Conservation (phyloP, 2,113 vertebrate genomes). For the Mobula birostris region DNA sequence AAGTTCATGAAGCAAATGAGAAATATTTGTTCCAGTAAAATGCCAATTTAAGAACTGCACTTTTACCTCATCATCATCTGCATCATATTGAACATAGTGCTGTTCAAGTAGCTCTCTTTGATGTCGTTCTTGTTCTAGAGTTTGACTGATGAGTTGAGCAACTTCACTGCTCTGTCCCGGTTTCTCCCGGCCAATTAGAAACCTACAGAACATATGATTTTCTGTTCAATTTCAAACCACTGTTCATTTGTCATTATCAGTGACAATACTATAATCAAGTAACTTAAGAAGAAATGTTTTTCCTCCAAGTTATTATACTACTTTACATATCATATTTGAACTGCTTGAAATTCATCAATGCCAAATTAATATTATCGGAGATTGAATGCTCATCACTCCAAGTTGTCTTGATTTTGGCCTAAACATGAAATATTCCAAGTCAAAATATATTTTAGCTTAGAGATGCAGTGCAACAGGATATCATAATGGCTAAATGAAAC, state of each 20-base stretch:
- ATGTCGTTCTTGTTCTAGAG: conserved; percentile 86
- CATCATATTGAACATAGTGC: conserved; percentile 90
- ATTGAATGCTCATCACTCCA: not conserved
- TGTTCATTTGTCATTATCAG: not conserved
- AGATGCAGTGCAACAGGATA: not conserved
- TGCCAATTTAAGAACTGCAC: not conserved
- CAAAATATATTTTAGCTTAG: not conserved
- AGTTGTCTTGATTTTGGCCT: not conserved
- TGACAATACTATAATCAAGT: not conserved
- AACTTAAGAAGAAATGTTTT: not conserved
- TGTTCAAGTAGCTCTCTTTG: conserved; percentile 92
- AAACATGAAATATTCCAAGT: not conserved
- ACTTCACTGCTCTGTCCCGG: conserved; percentile 96
- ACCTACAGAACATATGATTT: conserved; percentile 60
- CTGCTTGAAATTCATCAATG: not conserved
- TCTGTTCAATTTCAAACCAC: conserved; percentile 35
- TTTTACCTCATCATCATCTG: conserved; percentile 89
- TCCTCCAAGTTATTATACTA: not conserved
- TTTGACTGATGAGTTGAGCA: conserved; percentile 92
- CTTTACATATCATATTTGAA: not conserved
- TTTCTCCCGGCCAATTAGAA: conserved; percentile 90
- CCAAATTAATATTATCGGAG: not conserved
- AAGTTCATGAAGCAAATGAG: not conserved
- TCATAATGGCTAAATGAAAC: not conserved
- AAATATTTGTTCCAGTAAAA: not conserved